Base-by-base conservation (phyloP, 2,888 invertebrate genomes). In the Diogma glabrata region DNA sequence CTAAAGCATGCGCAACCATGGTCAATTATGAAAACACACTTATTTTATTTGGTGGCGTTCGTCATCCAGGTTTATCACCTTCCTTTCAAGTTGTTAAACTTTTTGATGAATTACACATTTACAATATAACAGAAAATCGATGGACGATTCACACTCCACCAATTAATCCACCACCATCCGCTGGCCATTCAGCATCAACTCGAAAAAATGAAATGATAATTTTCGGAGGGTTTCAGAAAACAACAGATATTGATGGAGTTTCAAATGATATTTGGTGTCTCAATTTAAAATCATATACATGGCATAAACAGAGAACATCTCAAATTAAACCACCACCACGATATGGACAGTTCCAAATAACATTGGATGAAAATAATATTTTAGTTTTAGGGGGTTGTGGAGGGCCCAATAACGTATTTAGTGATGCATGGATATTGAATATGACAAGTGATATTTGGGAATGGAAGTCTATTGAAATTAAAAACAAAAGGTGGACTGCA, bases 41-140 rank as follows among this genome's bases (percentile, higher is more conserved):
- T 57, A 77, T 91, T 55, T 72, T 97, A 50, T 96, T 93, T 73
- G 96, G 96, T 40, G 96, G 96, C 6, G 95, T 93, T 91, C 87
- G 93, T 10, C 90, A 92, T 70, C 92, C 93, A 20, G 86, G 91
- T 56, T 73, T 87, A 52, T 81, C 88, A 67, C 90, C 91, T 48
- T 76, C 86, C 47, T 84, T 87, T 65, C 88, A 88, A 67, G 85
- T 82, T 59, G 87, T 88, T 74, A 82, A 87, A 58, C 78, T 94
- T 66, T 95, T 92, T 66, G 90, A 90, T 68, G 93, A 95, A 70
- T 75, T 95, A 50, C 94, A 96, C 66, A 77, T 87, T 53, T 95
- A 91, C 64, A 84, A 86, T 67, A 82, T 91, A 22, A 73, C 72
- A 54, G 78, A 78, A 20, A 91, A 91, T 67, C 79, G 84, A 58